Evolutionary conservation across 2,797 vertebrate species (phyloP).

Genomic region (Catostomus latipinnis): DNA sequence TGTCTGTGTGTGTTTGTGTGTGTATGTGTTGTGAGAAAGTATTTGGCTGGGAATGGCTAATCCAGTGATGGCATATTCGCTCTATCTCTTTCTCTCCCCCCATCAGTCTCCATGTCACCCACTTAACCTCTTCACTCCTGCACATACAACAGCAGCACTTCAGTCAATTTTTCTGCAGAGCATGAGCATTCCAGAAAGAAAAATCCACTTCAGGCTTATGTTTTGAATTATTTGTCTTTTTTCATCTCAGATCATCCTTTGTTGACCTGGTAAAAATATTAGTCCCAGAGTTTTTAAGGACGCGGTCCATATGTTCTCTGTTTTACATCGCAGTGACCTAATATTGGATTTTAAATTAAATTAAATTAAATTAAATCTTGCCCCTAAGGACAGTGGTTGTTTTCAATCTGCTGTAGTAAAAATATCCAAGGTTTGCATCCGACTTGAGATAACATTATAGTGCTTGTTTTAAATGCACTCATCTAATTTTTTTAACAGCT

Average conservation of each 20-base stretch:
- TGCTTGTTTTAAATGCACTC: conserved; percentile 7
- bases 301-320: not conserved
- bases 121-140: conserved; percentile 41
- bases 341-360: no score
- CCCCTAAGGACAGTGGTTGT: not conserved
- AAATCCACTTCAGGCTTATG: no score
- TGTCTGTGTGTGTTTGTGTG: conserved; percentile 5
- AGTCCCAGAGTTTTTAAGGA: not conserved
- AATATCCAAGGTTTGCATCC: not conserved
- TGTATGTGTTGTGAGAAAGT: conserved; percentile 33
- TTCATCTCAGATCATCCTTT: no score
- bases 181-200: no score
- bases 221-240: no score
- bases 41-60: conserved; percentile 73
- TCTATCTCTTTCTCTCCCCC: not conserved
- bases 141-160: not conserved
- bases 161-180: no score
- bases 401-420: not conserved
- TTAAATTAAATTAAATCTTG: not conserved
- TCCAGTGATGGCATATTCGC: conserved; percentile 58
- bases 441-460: not conserved
- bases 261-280: not conserved
- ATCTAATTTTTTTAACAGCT: conserved; percentile 28
- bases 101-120: conserved; percentile 8
- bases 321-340: not conserved